Percentiles rank a stretch among this genome's conserved stretches.
Evolutionary conservation across 53 echinoderm and acorn worm genomes (phyloP).

Genomic region (Arbacia lixula): DNA sequence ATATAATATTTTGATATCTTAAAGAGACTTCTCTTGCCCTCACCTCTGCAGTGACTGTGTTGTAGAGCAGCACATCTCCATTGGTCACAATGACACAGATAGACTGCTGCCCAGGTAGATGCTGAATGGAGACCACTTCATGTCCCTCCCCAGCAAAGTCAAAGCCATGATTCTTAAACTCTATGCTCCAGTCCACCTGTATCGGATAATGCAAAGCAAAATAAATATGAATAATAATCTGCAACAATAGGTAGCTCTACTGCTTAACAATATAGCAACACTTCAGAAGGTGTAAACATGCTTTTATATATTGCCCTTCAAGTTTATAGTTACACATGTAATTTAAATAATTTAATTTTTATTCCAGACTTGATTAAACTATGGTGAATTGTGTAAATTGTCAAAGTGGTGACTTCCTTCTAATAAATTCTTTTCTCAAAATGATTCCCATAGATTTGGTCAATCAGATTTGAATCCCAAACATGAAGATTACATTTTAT

Average conservation of each 20-base stretch:
- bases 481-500: too few relatives aligned
- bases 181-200: slow-evolving; percentile 47
- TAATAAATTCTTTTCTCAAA: too few relatives aligned
- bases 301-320: too few relatives aligned
- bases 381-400: too few relatives aligned
- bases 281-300: background rate
- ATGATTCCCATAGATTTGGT: too few relatives aligned
- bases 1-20: too few relatives aligned
- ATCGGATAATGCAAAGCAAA: background rate
- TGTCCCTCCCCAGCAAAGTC: slow-evolving; percentile 35
- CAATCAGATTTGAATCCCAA: too few relatives aligned
- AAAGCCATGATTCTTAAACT: slow-evolving; percentile 28
- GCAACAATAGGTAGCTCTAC: background rate
- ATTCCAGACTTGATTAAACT: too few relatives aligned
- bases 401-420: too few relatives aligned
- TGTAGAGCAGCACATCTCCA: slow-evolving; percentile 88
- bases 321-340: too few relatives aligned
- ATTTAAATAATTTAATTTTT: too few relatives aligned
- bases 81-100: slow-evolving; percentile 75
- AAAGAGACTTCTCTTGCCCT: too few relatives aligned
- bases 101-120: slow-evolving; percentile 87
- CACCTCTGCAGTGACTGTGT: slow-evolving; percentile 81
- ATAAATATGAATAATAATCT: background rate
- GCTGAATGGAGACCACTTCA: slow-evolving; percentile 77
- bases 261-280: background rate